Evolutionary conservation across 1,140 invertebrate genomes (phyloP).

Genomic region (Ylistrum balloti): DNA sequence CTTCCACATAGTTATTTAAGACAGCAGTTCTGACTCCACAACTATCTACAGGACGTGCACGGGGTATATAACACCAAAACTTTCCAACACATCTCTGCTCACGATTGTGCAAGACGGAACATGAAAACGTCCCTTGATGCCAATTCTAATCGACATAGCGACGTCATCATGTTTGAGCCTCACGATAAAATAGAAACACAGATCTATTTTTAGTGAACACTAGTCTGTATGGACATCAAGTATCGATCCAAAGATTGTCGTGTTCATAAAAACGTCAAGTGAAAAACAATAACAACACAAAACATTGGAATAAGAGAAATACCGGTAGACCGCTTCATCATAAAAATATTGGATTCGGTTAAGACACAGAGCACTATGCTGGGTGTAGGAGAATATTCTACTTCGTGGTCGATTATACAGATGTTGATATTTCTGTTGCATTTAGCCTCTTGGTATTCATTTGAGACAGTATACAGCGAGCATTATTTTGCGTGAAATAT

Average conservation of each 20-base stretch:
- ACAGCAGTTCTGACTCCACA: background rate
- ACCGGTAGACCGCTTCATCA: background rate
- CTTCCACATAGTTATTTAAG: background rate
- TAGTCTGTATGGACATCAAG: background rate
- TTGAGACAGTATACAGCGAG: too few species aligned
- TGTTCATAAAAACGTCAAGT: background rate
- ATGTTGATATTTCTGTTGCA: too few species aligned
- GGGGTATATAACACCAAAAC: too few species aligned
- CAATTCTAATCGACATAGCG: background rate
- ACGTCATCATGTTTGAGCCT: background rate
- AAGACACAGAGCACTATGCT: background rate
- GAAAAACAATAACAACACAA: background rate
- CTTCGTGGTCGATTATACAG: background rate
- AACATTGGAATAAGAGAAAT: background rate
- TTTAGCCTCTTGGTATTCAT: too few species aligned
- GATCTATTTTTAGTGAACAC: background rate
- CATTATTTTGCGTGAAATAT: too few species aligned
- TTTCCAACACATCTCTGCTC: too few species aligned
- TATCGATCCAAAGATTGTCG: background rate
- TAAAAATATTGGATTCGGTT: background rate
- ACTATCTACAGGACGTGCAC: background rate
- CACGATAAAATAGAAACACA: constrained; percentile 1
- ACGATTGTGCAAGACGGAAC: too few species aligned
- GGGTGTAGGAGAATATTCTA: background rate
- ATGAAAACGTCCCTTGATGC: background rate